Conservation (phyloP, 1,140 invertebrate genomes). For the Nautilus pompilius region DNA sequence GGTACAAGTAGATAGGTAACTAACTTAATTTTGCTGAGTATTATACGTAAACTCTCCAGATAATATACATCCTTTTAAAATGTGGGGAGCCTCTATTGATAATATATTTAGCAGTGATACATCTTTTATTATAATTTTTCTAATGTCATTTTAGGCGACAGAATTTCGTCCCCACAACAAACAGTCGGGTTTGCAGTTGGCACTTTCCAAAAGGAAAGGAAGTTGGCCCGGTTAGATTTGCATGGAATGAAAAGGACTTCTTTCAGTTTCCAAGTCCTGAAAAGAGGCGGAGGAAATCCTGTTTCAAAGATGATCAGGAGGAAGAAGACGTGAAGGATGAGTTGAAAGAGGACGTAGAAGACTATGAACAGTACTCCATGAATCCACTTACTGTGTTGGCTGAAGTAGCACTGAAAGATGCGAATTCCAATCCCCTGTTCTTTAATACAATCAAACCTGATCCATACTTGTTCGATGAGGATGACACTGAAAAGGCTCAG, state of each 20-base stretch:
- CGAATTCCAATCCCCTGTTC: background rate
- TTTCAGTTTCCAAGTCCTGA: background rate
- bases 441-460: too few species aligned
- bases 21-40: too few species aligned
- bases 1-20: too few species aligned
- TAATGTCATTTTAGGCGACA: constrained; percentile 1
- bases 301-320: background rate
- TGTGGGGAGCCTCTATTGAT: too few species aligned
- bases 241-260: background rate
- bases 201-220: background rate
- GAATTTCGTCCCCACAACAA: background rate
- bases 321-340: background rate
- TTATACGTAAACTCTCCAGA: too few species aligned
- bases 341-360: background rate
- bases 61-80: too few species aligned
- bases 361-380: background rate
- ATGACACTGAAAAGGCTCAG: too few species aligned
- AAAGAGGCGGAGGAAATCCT: background rate
- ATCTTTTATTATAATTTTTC: too few species aligned
- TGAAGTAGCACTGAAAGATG: background rate
- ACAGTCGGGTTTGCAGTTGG: constrained; percentile 2
- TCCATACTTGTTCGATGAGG: too few species aligned
- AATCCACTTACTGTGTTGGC: background rate
- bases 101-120: too few species aligned
- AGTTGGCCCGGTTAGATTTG: background rate